Evolutionary conservation across 2,113 vertebrate species (phyloP), one percentile per base, ranked within the genome.

Genomic region (Guaruba guarouba): DNA sequence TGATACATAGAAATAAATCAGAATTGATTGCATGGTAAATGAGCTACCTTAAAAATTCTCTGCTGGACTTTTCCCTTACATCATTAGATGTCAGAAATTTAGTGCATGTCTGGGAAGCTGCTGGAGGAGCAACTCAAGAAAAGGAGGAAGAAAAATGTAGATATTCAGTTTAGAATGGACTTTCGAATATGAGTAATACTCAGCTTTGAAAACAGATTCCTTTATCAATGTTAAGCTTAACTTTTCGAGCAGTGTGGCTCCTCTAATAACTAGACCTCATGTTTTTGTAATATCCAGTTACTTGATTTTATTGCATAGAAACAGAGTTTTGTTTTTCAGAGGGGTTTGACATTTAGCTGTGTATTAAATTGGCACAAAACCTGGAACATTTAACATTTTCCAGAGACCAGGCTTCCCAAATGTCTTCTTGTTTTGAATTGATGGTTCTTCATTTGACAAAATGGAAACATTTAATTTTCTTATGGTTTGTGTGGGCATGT

Each of bases 401-500:
- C 85, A 91, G 80, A 90, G 90, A 69, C 48, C 29, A 52, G 41
- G 16, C 62, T 88, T 94, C 41, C 64, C 27, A 83, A 94, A 90
- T 24, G 6, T 78, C 31, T 61, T 76, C 57, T 94, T 79, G 24
- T 66, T 91, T 90, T 86, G 80, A 49, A 83, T 79, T 95, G 73
- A 92, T 82, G 33, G 12, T 20, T 93, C 81, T 87, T 89, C 43
- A 57, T 66, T 86, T 69, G 37, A 95, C 44, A 92, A 83, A 87
- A 96, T 85, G 89, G 94, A 96, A 96, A 92, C 19, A 43, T 95
- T 94, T 76, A 48, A 92, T 96, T 93, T 93, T 95, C 31, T 90
- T 75, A 76, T 57, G 64, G 74, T 88, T 89, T 92, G 8, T 90
- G 77, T 85, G 91, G 83, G 73, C 16, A 84, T 33, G 17, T 69